Evolutionary conservation across 1,140 invertebrate genomes (phyloP), one percentile per base, ranked within the genome.

Genomic region (Homalodisca vitripennis): DNA sequence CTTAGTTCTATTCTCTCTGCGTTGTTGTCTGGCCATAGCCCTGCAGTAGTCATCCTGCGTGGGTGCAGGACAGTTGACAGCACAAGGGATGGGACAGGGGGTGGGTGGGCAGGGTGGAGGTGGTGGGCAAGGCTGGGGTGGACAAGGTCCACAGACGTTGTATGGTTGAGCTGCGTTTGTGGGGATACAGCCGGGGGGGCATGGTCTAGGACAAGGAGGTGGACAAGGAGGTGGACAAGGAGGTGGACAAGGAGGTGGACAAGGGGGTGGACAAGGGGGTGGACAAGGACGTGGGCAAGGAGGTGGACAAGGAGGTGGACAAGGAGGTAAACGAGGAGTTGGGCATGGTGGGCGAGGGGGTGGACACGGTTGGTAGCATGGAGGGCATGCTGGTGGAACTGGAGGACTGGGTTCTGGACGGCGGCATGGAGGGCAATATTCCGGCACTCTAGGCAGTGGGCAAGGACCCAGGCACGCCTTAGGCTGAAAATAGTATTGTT

Each of bases 1-100:
- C n/a, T 60, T 60, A 3, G 55, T 60, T 12, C 55, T 22, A n/a
- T 60, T 27, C 55, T 60, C 55, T 26, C n/a, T 60, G 3, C 55
- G 14, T 27, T 60, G 26, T 26, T 60, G 55, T 29, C 29, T 30
- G 22, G 13, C 27, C 22, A 27, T 27, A 3, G 55, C 55, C 26
- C 26, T 26, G 27, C 55, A 60, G 55, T 60, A 60, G 13, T 60
- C 55, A 14, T 24, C 55, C 22, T n/a, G 22, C 26, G 55, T 22
- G 3, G 55, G 55, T 2, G 24, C 22, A 2, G 22, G 10, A n/a
- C 55, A 60, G n/a, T 26, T 26, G 3, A 60, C 55, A 27, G 55
- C 55, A 27, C 55, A 60, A n/a, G 55, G 22, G 24, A n/a, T 26
- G 3, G 55, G 55, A 29, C 55, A 60, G 12, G 26, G 55, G 26